Conservation (phyloP, 2,888 invertebrate genomes). For the Eupeodes luniger region DNA sequence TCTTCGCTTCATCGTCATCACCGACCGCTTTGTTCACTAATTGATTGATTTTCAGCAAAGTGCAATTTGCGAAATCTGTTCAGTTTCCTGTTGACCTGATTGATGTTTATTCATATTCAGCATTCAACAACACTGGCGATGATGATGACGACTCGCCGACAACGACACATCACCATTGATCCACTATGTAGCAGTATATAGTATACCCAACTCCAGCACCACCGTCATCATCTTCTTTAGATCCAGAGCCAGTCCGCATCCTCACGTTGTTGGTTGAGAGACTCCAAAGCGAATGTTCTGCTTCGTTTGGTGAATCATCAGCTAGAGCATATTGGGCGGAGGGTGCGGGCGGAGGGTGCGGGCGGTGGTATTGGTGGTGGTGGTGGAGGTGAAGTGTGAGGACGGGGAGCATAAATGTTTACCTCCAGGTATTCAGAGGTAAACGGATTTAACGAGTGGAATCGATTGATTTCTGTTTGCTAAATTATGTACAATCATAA, state of each 20-base stretch:
- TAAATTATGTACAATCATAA: constrained; percentile 73
- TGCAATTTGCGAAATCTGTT: constrained; percentile 75
- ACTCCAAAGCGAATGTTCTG: constrained; percentile 54
- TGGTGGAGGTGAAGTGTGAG: not conserved
- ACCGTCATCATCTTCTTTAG: not conserved
- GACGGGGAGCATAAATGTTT: constrained; percentile 68
- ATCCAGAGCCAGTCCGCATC: not conserved
- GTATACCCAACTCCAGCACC: not conserved
- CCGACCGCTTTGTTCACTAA: constrained; percentile 67
- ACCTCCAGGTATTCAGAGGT: constrained; percentile 69
- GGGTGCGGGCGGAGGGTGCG: constrained; percentile 25
- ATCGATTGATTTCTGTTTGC: constrained; percentile 76
- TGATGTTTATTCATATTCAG: constrained; percentile 76
- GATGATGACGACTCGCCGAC: constrained; percentile 33
- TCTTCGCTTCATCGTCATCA: not conserved
- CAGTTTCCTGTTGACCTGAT: constrained; percentile 76
- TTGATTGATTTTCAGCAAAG: constrained; percentile 74
- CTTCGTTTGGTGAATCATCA: constrained; percentile 51
- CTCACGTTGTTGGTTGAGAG: not conserved
- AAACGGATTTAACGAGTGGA: constrained; percentile 76
- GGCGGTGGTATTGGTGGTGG: not conserved
- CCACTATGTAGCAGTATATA: not conserved
- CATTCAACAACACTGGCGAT: constrained; percentile 49
- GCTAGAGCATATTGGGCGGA: not conserved
- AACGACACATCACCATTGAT: constrained; percentile 44